phyloP scores from a whole-genome alignment of 2,113 vertebrate genomes.

The Ochotona princeps region DNA sequence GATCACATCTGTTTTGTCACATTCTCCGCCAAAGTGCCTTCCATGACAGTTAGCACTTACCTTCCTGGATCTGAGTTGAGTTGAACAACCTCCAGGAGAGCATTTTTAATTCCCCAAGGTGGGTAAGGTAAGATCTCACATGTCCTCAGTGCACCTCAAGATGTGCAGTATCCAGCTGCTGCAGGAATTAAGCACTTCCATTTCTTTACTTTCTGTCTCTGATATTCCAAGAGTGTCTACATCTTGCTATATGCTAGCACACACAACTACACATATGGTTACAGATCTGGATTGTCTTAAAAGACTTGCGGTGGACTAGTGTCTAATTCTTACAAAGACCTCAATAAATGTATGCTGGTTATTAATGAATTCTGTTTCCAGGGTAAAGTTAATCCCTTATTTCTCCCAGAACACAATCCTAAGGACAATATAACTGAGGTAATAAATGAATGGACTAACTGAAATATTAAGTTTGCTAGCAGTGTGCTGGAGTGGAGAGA shows the following conservation, averaged over 20 bases:
- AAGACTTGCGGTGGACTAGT: accelerated
- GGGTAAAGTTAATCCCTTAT: background rate
- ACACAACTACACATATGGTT: background rate
- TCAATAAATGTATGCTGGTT: background rate
- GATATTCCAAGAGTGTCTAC: background rate
- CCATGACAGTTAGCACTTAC: background rate
- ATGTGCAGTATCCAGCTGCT: accelerated
- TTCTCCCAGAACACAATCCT: background rate
- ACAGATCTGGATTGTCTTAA: background rate
- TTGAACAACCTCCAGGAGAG: background rate
- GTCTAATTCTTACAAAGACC: background rate
- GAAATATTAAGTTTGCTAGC: background rate
- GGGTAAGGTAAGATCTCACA: background rate
- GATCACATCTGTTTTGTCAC: background rate
- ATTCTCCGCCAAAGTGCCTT: background rate
- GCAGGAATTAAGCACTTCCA: background rate
- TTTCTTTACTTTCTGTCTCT: background rate
- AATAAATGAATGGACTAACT: background rate
- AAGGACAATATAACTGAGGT: background rate
- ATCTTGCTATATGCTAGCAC: background rate
- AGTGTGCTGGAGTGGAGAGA: background rate
- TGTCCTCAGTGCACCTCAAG: too few relatives aligned
- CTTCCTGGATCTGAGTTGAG: background rate
- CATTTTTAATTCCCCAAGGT: background rate
- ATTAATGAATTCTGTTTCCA: background rate